Conservation (phyloP, 2,797 vertebrate genomes). For the Urosaurus nigricauda region DNA sequence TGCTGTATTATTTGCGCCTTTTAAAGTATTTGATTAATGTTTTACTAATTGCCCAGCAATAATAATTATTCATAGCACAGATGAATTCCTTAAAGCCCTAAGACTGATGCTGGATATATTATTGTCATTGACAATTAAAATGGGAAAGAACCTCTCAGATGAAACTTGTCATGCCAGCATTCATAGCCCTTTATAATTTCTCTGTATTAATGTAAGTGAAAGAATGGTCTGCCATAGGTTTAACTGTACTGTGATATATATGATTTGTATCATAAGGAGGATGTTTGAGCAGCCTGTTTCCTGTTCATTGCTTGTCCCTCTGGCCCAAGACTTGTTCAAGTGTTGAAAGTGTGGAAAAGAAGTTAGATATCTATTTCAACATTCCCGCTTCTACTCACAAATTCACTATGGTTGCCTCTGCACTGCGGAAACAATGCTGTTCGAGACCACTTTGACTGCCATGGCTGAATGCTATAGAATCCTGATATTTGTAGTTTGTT, state of each 20-base stretch:
- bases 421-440: too few relatives aligned
- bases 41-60: constrained; percentile 41
- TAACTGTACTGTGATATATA: not conserved
- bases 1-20: constrained; percentile 34
- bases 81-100: constrained; percentile 28
- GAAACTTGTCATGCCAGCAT: not conserved
- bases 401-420: not conserved
- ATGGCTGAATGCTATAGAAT: too few relatives aligned
- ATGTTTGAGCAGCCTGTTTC: not conserved
- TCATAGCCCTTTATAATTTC: not conserved
- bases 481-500: too few relatives aligned
- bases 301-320: not conserved
- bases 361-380: too few relatives aligned
- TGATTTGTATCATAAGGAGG: not conserved
- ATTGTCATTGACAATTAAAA: constrained; percentile 35
- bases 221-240: not conserved
- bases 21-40: constrained; percentile 33
- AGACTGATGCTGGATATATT: constrained; percentile 30
- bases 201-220: not conserved
- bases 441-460: too few relatives aligned
- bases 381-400: not conserved
- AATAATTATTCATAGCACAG: constrained; percentile 39
- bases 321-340: too few relatives aligned
- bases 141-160: not conserved
- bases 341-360: not conserved